Evolutionary conservation across 2,888 invertebrate species (phyloP).

Genomic region (Rhorus exstirpatorius): DNA sequence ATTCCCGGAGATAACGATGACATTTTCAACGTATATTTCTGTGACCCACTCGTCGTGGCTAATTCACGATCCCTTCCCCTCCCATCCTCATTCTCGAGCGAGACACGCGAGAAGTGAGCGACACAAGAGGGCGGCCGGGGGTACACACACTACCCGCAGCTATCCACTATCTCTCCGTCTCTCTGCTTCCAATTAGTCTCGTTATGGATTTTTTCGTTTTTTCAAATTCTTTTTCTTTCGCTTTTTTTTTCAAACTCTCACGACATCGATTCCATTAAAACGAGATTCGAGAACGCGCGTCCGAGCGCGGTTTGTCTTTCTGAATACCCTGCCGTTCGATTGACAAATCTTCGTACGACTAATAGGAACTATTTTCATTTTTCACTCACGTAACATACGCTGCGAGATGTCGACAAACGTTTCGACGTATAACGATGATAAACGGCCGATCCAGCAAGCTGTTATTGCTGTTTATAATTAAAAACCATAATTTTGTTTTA

Average conservation of each 20-base stretch:
- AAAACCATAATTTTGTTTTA: no score
- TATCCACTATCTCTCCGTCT: conserved; percentile 15
- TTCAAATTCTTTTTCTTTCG: conserved; percentile 21
- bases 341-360: conserved; percentile 24
- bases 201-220: conserved; percentile 77
- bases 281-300: conserved; percentile 62
- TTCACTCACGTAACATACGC: background rate
- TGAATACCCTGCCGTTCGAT: conserved; percentile 31
- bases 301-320: conserved; percentile 73
- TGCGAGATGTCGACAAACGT: background rate
- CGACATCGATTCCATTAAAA: conserved; percentile 74
- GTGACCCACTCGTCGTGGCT: conserved; percentile 71
- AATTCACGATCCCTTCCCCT: conserved; percentile 59
- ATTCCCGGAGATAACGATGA: conserved; percentile 68
- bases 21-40: conserved; percentile 70
- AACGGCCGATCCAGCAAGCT: no score
- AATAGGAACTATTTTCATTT: conserved; percentile 8
- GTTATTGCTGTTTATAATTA: no score
- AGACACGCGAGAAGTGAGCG: conserved; percentile 13
- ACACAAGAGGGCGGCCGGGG: background rate
- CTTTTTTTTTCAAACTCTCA: conserved; percentile 53
- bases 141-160: conserved; percentile 15
- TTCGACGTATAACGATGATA: no score
- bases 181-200: conserved; percentile 77
- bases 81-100: conserved; percentile 23